A percentile compares a stretch with the other conserved stretches of the same genome.
Conservation (phyloP, 2,888 invertebrate genomes). For the Lutraria lutraria region DNA sequence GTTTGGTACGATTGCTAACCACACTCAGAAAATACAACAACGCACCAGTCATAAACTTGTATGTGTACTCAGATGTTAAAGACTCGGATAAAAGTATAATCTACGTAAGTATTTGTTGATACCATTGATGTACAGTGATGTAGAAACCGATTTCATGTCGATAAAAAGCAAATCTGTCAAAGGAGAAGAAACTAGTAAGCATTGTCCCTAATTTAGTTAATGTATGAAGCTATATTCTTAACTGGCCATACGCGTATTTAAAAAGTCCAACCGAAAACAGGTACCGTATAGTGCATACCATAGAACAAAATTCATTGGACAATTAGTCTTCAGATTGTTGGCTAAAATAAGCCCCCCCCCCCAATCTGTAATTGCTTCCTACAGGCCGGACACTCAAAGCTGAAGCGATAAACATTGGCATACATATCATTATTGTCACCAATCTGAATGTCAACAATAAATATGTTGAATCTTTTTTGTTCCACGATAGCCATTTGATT, state of each 20-base stretch:
- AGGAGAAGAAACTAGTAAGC: not conserved
- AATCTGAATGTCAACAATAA: too few relatives aligned
- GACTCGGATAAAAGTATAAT: constrained; percentile 95
- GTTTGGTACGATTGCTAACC: constrained; percentile 88
- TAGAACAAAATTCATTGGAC: not conserved
- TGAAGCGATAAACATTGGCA: too few relatives aligned
- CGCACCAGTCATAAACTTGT: constrained; percentile 77
- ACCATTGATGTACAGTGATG: not conserved
- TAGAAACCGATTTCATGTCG: not conserved
- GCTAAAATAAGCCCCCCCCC: too few relatives aligned
- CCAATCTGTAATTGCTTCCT: too few relatives aligned
- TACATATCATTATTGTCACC: too few relatives aligned
- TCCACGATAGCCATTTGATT: too few relatives aligned
- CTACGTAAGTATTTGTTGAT: constrained; percentile 89
- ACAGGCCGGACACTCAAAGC: too few relatives aligned
- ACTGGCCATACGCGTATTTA: too few relatives aligned
- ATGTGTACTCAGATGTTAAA: constrained; percentile 95
- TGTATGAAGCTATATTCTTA: too few relatives aligned
- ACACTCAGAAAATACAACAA: constrained; percentile 91
- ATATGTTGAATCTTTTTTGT: too few relatives aligned
- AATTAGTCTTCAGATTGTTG: not conserved
- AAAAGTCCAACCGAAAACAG: too few relatives aligned
- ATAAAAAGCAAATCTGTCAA: not conserved
- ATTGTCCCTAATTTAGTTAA: not conserved
- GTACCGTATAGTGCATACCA: not conserved